Evolutionary conservation across 1,140 invertebrate species (phyloP).

Genomic region (Planococcus citri): DNA sequence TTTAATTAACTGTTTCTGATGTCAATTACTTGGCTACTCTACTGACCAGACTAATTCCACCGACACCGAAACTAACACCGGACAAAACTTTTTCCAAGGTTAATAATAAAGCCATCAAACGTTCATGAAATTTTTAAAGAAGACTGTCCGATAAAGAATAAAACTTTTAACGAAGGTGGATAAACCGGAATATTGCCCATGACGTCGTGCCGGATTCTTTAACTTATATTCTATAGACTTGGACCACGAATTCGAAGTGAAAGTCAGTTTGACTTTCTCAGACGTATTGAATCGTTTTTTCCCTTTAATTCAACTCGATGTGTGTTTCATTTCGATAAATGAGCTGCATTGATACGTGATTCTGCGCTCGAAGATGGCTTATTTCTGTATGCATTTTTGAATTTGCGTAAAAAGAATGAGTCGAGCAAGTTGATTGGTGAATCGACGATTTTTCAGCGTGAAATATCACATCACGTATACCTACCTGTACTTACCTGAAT

Average conservation of each 20-base stretch:
- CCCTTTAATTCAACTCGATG: background rate
- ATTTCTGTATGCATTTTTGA: background rate
- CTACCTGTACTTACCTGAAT: background rate
- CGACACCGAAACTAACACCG: background rate
- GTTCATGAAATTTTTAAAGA: background rate
- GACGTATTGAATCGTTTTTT: background rate
- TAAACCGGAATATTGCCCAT: constrained; percentile 6
- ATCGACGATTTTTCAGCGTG: no score
- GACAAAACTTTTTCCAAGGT: background rate
- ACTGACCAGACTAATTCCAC: background rate
- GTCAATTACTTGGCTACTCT: background rate
- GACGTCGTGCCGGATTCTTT: constrained; percentile 15
- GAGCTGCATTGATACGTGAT: background rate
- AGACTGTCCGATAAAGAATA: background rate
- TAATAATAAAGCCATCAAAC: background rate
- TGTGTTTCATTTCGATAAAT: background rate
- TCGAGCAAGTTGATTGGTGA: no score
- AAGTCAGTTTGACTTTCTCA: constrained; percentile 15
- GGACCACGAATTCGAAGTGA: constrained; percentile 13
- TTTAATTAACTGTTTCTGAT: background rate
- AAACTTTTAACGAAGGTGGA: background rate
- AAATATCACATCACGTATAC: no score
- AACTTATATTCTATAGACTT: constrained; percentile 10
- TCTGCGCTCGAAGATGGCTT: background rate
- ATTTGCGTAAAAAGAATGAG: background rate